Percentiles rank a stretch among this genome's conserved stretches.
These are phyloP conservation scores for Calliphora vicina DNA, from an alignment of 1,140 invertebrate species.

Conservation along the genomic window DNA sequence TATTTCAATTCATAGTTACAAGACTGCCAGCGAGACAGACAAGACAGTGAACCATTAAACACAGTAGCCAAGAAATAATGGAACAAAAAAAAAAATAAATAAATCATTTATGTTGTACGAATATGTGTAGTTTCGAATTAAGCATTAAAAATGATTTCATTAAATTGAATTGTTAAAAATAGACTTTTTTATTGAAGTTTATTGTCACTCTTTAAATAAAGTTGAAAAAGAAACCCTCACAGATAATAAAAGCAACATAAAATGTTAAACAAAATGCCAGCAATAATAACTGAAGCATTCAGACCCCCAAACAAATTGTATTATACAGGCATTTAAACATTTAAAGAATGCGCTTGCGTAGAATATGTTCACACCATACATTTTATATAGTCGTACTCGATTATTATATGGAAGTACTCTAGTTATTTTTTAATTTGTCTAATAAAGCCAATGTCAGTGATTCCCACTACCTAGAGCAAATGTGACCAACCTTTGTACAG, in stretches of 20 bases:
- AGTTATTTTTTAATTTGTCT: not conserved
- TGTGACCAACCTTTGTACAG: no score
- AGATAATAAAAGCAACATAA: not conserved
- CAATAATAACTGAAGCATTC: not conserved
- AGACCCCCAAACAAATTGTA: not conserved
- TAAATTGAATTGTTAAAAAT: not conserved
- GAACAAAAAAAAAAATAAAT: no score
- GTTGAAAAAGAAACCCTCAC: not conserved
- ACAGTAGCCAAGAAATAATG: not conserved
- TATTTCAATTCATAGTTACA: not conserved
- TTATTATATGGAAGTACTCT: not conserved
- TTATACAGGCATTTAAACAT: not conserved
- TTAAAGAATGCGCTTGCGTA: not conserved
- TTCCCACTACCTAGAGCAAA: not conserved
- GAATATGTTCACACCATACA: not conserved
- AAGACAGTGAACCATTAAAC: not conserved
- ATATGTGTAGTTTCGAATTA: not conserved
- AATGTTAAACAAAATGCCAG: not conserved
- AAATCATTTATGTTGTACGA: not conserved
- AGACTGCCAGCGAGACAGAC: not conserved
- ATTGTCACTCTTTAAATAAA: not conserved
- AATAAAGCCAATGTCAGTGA: not conserved
- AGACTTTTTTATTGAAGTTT: not conserved
- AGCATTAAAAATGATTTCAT: not conserved
- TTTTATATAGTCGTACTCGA: no score